Conservation (phyloP, 2,888 invertebrate genomes). For the Ectobius pallidus region DNA sequence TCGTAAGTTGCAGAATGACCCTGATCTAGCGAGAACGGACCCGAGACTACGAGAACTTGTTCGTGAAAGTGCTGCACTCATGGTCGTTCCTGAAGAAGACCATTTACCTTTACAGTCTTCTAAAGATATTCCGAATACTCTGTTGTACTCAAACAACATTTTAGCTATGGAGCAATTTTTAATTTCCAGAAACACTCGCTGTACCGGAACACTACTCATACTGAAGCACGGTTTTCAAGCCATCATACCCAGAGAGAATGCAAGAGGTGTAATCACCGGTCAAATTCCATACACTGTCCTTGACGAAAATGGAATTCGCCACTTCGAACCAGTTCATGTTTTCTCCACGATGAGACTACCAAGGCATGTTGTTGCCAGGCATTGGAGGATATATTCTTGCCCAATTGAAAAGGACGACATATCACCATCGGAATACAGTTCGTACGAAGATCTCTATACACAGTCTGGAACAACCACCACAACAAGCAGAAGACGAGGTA, state of each 20-base stretch:
- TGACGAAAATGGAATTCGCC: slow-evolving; percentile 76
- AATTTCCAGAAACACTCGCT: slow-evolving; percentile 50
- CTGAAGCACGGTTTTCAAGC: slow-evolving; percentile 76
- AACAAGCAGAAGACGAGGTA: slow-evolving; percentile 1
- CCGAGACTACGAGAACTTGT: slow-evolving; percentile 72
- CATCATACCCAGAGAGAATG: slow-evolving; percentile 77
- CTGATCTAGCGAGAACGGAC: slow-evolving; percentile 71
- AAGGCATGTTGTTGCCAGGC: slow-evolving; percentile 63
- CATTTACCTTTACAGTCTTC: slow-evolving; percentile 63
- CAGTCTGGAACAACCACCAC: not conserved
- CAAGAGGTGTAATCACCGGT: slow-evolving; percentile 74
- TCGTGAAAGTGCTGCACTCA: slow-evolving; percentile 73
- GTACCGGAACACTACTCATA: slow-evolving; percentile 69
- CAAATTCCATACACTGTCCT: slow-evolving; percentile 77
- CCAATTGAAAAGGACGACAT: slow-evolving; percentile 54
- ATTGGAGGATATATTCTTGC: slow-evolving; percentile 69
- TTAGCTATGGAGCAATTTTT: slow-evolving; percentile 79
- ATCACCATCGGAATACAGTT: slow-evolving; percentile 49
- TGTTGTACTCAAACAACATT: slow-evolving; percentile 71
- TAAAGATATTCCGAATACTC: slow-evolving; percentile 70
- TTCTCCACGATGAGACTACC: slow-evolving; percentile 73
- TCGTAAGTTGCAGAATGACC: slow-evolving; percentile 67
- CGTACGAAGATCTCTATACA: slow-evolving; percentile 22
- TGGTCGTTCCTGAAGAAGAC: slow-evolving; percentile 69
- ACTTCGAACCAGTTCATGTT: slow-evolving; percentile 77